Evolutionary conservation across 2,797 vertebrate species (phyloP).

Genomic region (Vespertilio murinus): DNA sequence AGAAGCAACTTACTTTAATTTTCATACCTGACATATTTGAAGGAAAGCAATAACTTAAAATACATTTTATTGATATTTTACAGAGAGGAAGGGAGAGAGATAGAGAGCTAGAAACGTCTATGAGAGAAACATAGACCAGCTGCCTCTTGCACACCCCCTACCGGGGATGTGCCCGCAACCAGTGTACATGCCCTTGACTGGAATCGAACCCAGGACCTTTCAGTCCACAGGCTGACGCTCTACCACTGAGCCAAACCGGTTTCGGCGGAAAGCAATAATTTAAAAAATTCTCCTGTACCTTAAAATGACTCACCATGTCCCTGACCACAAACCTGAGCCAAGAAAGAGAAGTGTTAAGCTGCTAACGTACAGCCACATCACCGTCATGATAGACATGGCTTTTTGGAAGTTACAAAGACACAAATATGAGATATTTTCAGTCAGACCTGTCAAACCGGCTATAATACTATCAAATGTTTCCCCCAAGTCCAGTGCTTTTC

Average conservation of each 20-base stretch:
- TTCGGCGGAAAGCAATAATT: conserved; percentile 42
- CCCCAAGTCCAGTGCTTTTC: neutral
- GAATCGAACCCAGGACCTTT: no score
- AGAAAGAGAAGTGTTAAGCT: conserved; percentile 38
- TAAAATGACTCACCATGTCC: conserved; percentile 47
- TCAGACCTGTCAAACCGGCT: conserved; percentile 42
- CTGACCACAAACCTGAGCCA: conserved; percentile 53
- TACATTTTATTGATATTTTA: no score
- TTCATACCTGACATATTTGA: conserved; percentile 44
- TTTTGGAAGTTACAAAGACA: conserved; percentile 41
- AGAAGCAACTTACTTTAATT: conserved; percentile 48
- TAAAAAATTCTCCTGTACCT: conserved; percentile 51
- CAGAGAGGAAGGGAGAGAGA: no score
- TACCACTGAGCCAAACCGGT: no score
- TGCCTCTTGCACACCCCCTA: no score
- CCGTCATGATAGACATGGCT: neutral
- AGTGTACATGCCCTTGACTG: no score
- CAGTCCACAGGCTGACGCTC: no score
- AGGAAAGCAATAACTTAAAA: conserved; percentile 58
- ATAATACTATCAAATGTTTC: conserved; percentile 13
- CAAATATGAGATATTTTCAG: conserved; percentile 9
- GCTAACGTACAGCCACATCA: neutral
- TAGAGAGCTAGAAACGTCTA: no score
- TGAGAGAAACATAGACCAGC: no score
- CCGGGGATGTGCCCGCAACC: no score